Conservation (phyloP, 2,888 invertebrate species). For the Lissocephala sabroskyi region DNA sequence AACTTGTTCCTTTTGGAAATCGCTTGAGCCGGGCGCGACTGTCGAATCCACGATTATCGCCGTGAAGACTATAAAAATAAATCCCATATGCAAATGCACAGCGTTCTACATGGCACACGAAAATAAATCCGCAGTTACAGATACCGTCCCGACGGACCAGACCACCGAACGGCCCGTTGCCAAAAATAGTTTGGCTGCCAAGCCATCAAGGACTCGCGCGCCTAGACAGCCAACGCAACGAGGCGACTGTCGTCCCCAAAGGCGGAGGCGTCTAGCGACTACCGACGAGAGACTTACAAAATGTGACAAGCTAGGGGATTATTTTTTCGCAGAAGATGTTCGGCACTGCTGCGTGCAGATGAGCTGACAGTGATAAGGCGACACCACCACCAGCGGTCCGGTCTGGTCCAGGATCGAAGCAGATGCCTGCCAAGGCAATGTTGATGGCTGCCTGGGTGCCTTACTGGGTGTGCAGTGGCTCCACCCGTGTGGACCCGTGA, state of each 20-base stretch:
- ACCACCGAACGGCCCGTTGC: constrained; percentile 12
- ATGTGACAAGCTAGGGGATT: constrained; percentile 59
- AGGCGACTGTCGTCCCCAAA: constrained; percentile 36
- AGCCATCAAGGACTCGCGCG: constrained; percentile 47
- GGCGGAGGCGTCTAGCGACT: no score
- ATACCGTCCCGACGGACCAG: constrained; percentile 2
- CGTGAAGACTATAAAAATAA: constrained; percentile 63
- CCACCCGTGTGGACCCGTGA: constrained; percentile 18
- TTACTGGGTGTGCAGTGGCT: constrained; percentile 18
- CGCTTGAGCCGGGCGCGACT: no score
- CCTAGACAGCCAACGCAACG: constrained; percentile 11
- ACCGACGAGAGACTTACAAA: constrained; percentile 37
- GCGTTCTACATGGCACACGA: constrained; percentile 29
- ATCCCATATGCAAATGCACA: constrained; percentile 56
- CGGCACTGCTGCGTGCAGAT: constrained; percentile 54
- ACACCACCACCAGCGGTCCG: constrained; percentile 1
- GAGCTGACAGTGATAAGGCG: constrained; percentile 56
- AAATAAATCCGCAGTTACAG: constrained; percentile 12
- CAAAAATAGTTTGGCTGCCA: constrained; percentile 44
- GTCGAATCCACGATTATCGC: no score
- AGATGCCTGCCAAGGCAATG: neutral
- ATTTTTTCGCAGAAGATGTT: constrained; percentile 64
- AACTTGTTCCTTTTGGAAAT: no score
- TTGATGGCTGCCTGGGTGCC: constrained; percentile 21
- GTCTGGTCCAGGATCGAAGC: constrained; percentile 4